These are phyloP conservation scores for Carcina quercana DNA, from an alignment of 2,888 invertebrate genomes.

Conservation along the genomic window DNA sequence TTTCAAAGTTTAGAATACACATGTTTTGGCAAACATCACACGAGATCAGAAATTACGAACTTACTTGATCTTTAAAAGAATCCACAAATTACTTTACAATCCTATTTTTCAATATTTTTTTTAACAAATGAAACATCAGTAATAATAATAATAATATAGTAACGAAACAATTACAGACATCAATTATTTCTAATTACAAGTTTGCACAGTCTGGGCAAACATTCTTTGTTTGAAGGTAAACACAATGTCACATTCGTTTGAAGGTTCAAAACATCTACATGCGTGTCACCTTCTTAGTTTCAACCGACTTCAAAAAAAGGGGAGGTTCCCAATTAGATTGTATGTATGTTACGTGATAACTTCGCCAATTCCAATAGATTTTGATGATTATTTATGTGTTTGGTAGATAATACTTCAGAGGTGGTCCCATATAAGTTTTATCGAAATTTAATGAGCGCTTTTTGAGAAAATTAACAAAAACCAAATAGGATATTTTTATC, in stretches of 20 bases:
- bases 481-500: no score
- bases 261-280: not conserved
- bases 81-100: not conserved
- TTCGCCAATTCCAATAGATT: no score
- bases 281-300: not conserved
- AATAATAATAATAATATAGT: not conserved
- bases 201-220: not conserved
- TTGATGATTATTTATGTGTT: no score
- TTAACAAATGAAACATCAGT: not conserved
- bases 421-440: no score
- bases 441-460: no score
- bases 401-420: no score
- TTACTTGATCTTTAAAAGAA: not conserved
- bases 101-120: not conserved
- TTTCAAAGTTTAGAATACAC: not conserved
- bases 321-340: no score
- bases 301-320: no score
- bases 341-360: no score
- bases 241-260: not conserved
- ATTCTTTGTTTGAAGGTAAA: not conserved
- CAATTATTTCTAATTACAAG: not conserved
- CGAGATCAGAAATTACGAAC: not conserved
- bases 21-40: not conserved
- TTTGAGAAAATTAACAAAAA: no score
- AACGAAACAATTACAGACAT: not conserved